A percentile compares a stretch with the other conserved stretches of the same genome.
These are phyloP conservation scores for Falco berigora DNA, from an alignment of 2,797 vertebrate species.

Conservation along the genomic window DNA sequence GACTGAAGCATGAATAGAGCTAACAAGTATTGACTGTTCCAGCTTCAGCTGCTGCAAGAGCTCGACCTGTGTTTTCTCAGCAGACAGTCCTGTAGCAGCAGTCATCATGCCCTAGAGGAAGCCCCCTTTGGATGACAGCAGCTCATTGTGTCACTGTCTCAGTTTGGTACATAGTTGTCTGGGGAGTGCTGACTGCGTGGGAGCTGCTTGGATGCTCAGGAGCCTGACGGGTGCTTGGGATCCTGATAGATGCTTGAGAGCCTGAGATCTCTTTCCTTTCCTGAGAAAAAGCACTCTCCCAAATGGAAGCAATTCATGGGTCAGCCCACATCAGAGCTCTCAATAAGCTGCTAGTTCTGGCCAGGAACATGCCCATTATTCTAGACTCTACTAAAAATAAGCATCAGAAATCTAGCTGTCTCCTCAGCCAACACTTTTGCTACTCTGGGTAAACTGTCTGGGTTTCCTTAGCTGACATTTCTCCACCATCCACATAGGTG, in stretches of 20 bases:
- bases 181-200: background rate
- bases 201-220: background rate
- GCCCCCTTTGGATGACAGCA: background rate
- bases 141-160: rapidly evolving
- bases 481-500: background rate
- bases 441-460: background rate
- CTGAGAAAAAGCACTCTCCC: background rate
- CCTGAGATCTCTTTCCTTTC: background rate
- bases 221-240: background rate
- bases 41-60: background rate
- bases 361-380: background rate
- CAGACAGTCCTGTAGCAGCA: background rate
- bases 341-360: background rate
- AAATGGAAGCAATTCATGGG: background rate
- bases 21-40: background rate
- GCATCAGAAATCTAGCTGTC: background rate
- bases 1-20: background rate
- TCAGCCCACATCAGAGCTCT: background rate
- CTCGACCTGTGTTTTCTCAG: background rate
- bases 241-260: background rate
- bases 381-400: background rate
- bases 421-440: background rate
- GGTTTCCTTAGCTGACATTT: background rate
- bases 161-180: background rate
- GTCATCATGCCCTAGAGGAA: rapidly evolving